Evolutionary conservation across 2,888 invertebrate species (phyloP), one percentile per base, ranked within the genome.

Genomic region (Dicyrtoma fusca): DNA sequence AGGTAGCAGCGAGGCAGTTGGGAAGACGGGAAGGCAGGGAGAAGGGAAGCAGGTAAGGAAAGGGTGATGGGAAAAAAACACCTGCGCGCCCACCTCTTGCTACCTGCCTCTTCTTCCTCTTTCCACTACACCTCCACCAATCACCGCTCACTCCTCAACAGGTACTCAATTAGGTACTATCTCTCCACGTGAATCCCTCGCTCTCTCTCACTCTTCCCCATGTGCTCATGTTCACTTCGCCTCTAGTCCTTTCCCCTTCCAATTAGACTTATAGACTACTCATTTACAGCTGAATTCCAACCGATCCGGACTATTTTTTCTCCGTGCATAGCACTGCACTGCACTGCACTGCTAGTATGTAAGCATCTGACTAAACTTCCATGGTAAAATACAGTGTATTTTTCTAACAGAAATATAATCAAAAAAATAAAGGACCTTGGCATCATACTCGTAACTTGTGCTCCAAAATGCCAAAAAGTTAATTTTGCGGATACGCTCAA

Each of bases 31-130:
- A 49, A 49, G 49, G 17, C 5, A 49, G 13, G 49, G 49, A 49
- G 44, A n/a, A n/a, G 61, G 21, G 44, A 55, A 4, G 66, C 66
- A 66, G 66, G 66, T 66, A 69, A 25, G 34, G 62, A 45, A 45
- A 61, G 68, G 44, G 25, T 53, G 69, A 62, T 61, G 68, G 55
- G 51, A 34, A 71, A 73, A 73, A 70, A 69, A 70, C 66, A 74
- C 74, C 74, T 74, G 74, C 74, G 74, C 74, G 53, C 45, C 53
- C 47, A 63, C 44, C 62, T 55, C 45, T 21, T 34, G 3, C 34
- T 34, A 34, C 34, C 34, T 34, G 34, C 62, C 45, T 26, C 44
- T 59, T 63, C 59, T 70, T 57, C 69, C 42, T 53, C 64, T 49
- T 57, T 51, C 64, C 51, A 14, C 57, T 65, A 59, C 49, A 64